Conservation (phyloP, 2,888 invertebrate species). For the Cordylochernes scorpioides region DNA sequence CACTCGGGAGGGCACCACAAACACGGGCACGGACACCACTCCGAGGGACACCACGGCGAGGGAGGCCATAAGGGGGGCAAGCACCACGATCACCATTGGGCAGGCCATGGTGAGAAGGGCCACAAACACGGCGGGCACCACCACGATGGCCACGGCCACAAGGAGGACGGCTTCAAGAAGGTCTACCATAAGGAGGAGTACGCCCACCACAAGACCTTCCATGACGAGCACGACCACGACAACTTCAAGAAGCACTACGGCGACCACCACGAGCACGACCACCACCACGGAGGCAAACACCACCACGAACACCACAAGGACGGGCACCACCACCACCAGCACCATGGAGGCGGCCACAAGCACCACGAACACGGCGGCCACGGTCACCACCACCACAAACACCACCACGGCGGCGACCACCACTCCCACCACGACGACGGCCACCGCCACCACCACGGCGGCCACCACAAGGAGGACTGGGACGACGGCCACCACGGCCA, state of each 20-base stretch:
- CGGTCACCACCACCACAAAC: conserved; percentile 7
- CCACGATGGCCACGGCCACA: conserved; percentile 10
- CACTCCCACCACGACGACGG: conserved; percentile 2
- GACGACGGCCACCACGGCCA: conserved; percentile 4
- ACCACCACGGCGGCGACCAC: conserved; percentile 6
- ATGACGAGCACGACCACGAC: conserved; percentile 10
- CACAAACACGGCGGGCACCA: conserved; percentile 8
- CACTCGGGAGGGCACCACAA: no score
- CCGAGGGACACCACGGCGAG: conserved; percentile 4
- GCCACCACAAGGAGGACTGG: conserved; percentile 7
- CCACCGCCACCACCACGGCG: conserved; percentile 5
- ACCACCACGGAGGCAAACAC: conserved; percentile 10
- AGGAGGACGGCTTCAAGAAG: conserved; percentile 10
- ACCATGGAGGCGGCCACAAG: no score
- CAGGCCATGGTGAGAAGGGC: conserved; percentile 10
- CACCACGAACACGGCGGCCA: conserved; percentile 9
- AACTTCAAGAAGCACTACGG: conserved; percentile 12
- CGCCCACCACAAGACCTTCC: conserved; percentile 10
- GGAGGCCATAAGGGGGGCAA: conserved; percentile 5
- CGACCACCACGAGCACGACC: conserved; percentile 9
- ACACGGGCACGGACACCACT: no score
- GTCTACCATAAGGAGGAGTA: conserved; percentile 12
- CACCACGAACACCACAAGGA: conserved; percentile 8
- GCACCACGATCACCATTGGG: conserved; percentile 1
- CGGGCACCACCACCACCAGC: conserved; percentile 7